phyloP scores from a whole-genome alignment of 2,888 invertebrate species.

The Panzeria rudis region DNA sequence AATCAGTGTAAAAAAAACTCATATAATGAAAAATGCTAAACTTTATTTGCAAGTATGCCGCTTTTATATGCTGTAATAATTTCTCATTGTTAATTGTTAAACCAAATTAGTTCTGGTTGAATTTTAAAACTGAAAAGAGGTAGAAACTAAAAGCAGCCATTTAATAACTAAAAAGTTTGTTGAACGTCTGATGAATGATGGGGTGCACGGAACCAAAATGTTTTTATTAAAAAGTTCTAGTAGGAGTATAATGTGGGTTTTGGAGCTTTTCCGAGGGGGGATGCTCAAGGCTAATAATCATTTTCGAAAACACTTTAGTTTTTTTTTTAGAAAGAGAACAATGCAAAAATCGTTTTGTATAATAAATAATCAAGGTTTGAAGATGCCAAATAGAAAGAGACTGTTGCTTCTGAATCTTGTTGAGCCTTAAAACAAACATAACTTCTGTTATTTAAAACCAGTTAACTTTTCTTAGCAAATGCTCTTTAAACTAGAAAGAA shows the following conservation, averaged over 20 bases:
- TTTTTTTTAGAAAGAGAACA: not conserved
- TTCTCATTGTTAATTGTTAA: slow-evolving; percentile 67
- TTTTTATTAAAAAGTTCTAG: not conserved
- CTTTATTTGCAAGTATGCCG: slow-evolving; percentile 38
- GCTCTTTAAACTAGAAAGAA: not conserved
- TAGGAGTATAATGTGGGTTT: not conserved
- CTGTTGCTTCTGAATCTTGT: not conserved
- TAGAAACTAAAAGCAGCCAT: slow-evolving; percentile 25
- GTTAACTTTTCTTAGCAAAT: not conserved
- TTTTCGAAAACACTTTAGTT: not conserved
- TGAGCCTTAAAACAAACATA: not conserved
- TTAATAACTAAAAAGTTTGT: slow-evolving; percentile 62
- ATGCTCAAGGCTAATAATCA: not conserved
- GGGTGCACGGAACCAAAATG: slow-evolving; percentile 17
- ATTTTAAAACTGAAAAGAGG: slow-evolving; percentile 51
- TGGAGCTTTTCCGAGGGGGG: not conserved
- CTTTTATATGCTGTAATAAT: slow-evolving; percentile 61
- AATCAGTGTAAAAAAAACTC: slow-evolving; percentile 57
- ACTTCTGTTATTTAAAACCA: not conserved
- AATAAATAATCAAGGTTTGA: not conserved
- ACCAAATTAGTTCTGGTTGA: slow-evolving; percentile 64
- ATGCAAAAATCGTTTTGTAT: not conserved
- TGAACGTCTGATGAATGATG: slow-evolving; percentile 60
- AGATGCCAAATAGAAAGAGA: not conserved
- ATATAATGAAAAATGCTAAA: slow-evolving; percentile 42